Conservation (phyloP, 2,113 vertebrate genomes). For the Colius striatus region DNA sequence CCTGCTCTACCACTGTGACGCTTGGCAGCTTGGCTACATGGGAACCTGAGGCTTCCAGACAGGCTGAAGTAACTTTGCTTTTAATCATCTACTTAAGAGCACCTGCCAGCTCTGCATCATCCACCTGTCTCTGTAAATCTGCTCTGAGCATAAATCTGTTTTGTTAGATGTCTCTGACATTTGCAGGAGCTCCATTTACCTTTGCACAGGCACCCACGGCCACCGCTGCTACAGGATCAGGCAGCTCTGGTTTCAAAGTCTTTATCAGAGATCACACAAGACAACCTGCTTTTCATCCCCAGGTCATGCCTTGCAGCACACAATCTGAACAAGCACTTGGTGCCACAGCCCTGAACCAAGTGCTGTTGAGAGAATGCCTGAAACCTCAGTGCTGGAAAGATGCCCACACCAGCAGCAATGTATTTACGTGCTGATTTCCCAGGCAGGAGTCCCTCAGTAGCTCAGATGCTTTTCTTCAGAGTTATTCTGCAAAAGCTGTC, state of each 20-base stretch:
- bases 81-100: not conserved
- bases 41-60: not conserved
- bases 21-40: not conserved
- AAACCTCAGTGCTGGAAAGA: not conserved
- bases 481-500: not conserved
- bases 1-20: not conserved
- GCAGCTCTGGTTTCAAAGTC: constrained; percentile 2
- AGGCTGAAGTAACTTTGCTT: not conserved
- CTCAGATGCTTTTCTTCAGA: not conserved
- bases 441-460: not conserved
- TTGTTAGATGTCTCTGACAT: not conserved
- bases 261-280: not conserved
- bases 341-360: not conserved
- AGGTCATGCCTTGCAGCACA: not conserved
- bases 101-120: not conserved
- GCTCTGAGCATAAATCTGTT: not conserved
- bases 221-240: not conserved
- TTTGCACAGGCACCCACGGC: not conserved
- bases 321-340: not conserved
- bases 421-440: too few species aligned
- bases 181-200: not conserved
- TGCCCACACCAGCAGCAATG: not conserved
- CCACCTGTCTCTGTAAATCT: not conserved
- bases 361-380: not conserved
- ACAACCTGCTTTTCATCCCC: not conserved